Percentiles rank a stretch among this genome's conserved stretches.
Evolutionary conservation across 2,888 invertebrate genomes (phyloP).

Genomic region (Aleiodes leptofemur): DNA sequence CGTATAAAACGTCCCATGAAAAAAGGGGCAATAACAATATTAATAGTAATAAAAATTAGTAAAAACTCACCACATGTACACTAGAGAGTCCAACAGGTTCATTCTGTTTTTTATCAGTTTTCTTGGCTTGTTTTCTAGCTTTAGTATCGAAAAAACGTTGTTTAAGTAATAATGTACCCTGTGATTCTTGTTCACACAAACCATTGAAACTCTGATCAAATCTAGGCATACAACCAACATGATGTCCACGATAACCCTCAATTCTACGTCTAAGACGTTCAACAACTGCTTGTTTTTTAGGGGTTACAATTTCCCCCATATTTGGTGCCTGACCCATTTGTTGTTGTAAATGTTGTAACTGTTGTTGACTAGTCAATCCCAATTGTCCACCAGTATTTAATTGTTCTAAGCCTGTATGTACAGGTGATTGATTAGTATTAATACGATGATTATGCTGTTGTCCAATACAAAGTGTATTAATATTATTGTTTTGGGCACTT

Average conservation of each 20-base stretch:
- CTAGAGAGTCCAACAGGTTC: constrained; percentile 77
- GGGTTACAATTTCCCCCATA: constrained; percentile 83
- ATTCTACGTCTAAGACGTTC: constrained; percentile 90
- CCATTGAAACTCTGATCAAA: constrained; percentile 93
- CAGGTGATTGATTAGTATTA: constrained; percentile 60
- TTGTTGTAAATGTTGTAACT: constrained; percentile 71
- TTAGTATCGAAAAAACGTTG: constrained; percentile 94
- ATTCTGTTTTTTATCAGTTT: constrained; percentile 84
- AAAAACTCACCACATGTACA: constrained; percentile 72
- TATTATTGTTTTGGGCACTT: constrained; percentile 58
- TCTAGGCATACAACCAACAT: constrained; percentile 90
- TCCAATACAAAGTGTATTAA: constrained; percentile 46
- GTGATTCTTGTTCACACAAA: constrained; percentile 91
- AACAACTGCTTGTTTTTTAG: constrained; percentile 90
- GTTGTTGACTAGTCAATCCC: constrained; percentile 60
- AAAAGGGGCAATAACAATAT: constrained; percentile 8
- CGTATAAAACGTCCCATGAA: constrained; percentile 14
- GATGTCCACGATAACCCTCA: constrained; percentile 90
- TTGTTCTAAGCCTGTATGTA: constrained; percentile 61
- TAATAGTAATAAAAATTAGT: constrained; percentile 26
- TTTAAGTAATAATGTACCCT: constrained; percentile 91
- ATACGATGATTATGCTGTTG: constrained; percentile 50
- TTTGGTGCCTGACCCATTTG: constrained; percentile 75
- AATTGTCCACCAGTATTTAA: constrained; percentile 64
- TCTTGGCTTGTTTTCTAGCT: constrained; percentile 89